Conservation (phyloP, 2,797 vertebrate genomes). For the Potorous gilbertii region DNA sequence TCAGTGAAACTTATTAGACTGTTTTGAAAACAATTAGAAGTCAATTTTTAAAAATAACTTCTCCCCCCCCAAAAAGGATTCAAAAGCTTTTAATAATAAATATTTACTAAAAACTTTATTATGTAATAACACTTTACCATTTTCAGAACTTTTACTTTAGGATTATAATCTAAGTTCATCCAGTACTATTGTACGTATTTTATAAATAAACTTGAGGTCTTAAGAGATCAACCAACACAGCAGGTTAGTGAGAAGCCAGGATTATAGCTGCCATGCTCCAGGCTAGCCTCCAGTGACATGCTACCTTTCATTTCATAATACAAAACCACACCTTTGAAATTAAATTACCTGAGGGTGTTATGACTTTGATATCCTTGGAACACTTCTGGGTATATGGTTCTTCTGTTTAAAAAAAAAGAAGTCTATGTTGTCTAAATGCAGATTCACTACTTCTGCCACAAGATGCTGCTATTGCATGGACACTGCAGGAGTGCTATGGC, state of each 20-base stretch:
- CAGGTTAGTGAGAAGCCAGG: conserved; percentile 57
- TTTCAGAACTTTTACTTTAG: conserved; percentile 31
- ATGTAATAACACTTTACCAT: not conserved
- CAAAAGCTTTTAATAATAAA: conserved; percentile 38
- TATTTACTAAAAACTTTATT: not conserved
- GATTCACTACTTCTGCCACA: not conserved
- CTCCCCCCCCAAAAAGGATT: not conserved
- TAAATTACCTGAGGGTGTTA: conserved; percentile 73
- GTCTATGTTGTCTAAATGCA: conserved; percentile 59
- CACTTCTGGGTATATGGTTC: conserved; percentile 54
- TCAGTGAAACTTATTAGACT: conserved; percentile 22
- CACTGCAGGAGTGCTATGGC: not conserved
- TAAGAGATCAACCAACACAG: conserved; percentile 13
- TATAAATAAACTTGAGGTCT: conserved; percentile 25
- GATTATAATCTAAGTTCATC: not conserved
- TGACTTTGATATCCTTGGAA: conserved; percentile 70
- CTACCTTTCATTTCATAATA: conserved; percentile 48
- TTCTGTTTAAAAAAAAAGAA: conserved; percentile 69
- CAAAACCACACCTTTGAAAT: conserved; percentile 48
- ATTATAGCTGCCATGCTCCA: conserved; percentile 33
- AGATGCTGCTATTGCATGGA: not conserved
- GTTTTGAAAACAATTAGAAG: conserved; percentile 36
- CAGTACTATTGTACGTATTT: not conserved
- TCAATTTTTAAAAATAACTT: not conserved
- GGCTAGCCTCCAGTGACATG: conserved; percentile 36